Base-by-base conservation (phyloP, 2,113 vertebrate genomes). In the Hippoglossus stenolepis region DNA sequence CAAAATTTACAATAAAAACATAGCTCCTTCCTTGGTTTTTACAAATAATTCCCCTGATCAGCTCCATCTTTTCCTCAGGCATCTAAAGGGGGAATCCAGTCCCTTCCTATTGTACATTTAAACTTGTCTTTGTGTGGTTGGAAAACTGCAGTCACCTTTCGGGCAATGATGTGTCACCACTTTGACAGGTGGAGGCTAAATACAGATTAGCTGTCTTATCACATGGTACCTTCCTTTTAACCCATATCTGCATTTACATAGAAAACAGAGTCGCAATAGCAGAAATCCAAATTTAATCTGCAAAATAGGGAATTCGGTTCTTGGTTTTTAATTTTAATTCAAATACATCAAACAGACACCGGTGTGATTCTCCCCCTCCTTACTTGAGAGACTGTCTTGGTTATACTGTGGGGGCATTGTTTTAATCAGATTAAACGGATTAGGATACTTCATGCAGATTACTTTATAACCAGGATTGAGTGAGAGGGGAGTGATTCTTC, bases 391-490 rank as follows among this genome's bases (percentile, higher is more conserved):
- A 35, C 63, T 65, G 78, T 31, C 20, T 17, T 66, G 74, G 75
- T 78, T 40, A 43, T 57, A 80, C 87, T 70, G 58, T 61, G 24
- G 74, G 74, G 74, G 60, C 59, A 82, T 88, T 62, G 80, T 74
- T 92, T 89, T 96, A 96, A 98, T 96, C 94, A 93, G 89, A 95
- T 97, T 96, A 96, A 64, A 71, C 40, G 82, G 92, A 94, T 95
- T 95, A 94, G 93, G 31, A 31, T 31, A 31, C 31, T 96, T 96
- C 95, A 95, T 83, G 74, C 80, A 74, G 93, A 91, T 93, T 93
- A 93, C 94, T 96, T 97, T 97, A 97, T 97, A 96, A 95, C 91
- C 91, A 88, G 85, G 93, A 93, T 87, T 94, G 92, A 90, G 73
- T 75, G 70, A 78, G 88, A 92, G 89, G 85, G 92, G 87, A 79